Base-by-base conservation (phyloP, 2,113 vertebrate species). In the Campylomormyrus tamandua region DNA sequence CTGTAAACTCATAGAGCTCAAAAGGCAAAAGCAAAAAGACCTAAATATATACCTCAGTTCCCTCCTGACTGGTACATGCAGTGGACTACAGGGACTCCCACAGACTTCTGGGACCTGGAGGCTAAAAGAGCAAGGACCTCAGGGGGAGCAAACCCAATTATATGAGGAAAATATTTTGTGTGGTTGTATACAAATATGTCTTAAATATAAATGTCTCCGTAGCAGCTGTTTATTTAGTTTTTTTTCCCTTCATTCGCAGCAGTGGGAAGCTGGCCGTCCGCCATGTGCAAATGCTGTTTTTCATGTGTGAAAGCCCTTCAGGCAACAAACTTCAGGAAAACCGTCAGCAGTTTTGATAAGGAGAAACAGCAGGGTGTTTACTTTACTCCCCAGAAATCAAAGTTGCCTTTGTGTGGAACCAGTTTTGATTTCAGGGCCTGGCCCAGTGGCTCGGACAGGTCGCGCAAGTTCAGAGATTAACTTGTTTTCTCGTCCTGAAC, bases 291-390 rank as follows among this genome's bases (percentile, higher is more conserved):
- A 84, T 24, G n/a, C 50, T 89, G 89, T 89, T 89, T 83, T 89
- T 89, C 77, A 27, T 58, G 39, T 58, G 50, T 11, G 89, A 87
- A 58, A 85, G 83, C 83, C 89, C 58, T 90, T 74, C 39, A 85
- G 83, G 89, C 89, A 85, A 52, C 53, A 90, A 74, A 58, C 83
- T 35, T 50, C 83, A 70, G 89, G 62, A 90, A 90, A 74, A 74
- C 35, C 83, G 56, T 87, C 89, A 90, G 89, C 89, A 90, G 84
- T 87, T 87, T 90, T 74, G 89, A 90, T 90, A 90, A 90, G 83
- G 70, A 85, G 84, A 58, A 85, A 87, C 56, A 86, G 84, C 83
- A 48, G 89, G 83, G 58, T 90, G 83, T 90, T 90, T 90, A 87
- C 87, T 90, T 86, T 87, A 87, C 89, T 87, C 27, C 45, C n/a